Conservation (phyloP, 2,888 invertebrate species). For the Helobdella robusta region DNA sequence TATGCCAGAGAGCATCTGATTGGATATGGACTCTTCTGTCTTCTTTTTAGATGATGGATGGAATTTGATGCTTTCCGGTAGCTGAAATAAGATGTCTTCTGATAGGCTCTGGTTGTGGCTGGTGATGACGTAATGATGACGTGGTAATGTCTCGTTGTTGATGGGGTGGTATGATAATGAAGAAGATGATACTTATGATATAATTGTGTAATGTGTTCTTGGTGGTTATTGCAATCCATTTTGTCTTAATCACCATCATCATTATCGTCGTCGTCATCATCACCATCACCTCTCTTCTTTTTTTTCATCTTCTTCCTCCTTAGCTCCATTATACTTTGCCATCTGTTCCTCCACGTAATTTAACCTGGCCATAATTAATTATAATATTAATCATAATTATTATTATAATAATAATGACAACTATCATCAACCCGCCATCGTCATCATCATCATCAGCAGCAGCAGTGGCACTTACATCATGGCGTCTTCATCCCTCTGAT, state of each 20-base stretch:
- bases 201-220: too few species aligned
- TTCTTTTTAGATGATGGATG: constrained; percentile 62
- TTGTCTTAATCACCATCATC: too few species aligned
- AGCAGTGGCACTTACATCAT: constrained; percentile 82
- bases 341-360: constrained; percentile 79
- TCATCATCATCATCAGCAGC: too few species aligned
- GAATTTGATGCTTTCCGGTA: constrained; percentile 72
- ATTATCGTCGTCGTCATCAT: too few species aligned
- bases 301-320: constrained; percentile 35
- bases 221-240: too few species aligned
- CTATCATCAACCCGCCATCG: background rate
- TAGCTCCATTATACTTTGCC: constrained; percentile 66
- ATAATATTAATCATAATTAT: constrained; percentile 18
- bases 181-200: too few species aligned
- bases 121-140: too few species aligned
- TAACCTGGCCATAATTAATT: constrained; percentile 52
- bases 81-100: constrained; percentile 56
- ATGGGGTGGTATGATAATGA: background rate
- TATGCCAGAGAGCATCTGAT: constrained; percentile 98
- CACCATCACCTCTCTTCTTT: constrained; percentile 17
- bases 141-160: background rate
- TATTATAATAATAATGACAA: background rate
- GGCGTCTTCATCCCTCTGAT: constrained; percentile 95
- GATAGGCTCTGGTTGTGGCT: constrained; percentile 32
- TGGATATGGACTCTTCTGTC: constrained; percentile 97